Evolutionary conservation across 2,113 vertebrate species (phyloP).

Genomic region (Phoenicopterus ruber): DNA sequence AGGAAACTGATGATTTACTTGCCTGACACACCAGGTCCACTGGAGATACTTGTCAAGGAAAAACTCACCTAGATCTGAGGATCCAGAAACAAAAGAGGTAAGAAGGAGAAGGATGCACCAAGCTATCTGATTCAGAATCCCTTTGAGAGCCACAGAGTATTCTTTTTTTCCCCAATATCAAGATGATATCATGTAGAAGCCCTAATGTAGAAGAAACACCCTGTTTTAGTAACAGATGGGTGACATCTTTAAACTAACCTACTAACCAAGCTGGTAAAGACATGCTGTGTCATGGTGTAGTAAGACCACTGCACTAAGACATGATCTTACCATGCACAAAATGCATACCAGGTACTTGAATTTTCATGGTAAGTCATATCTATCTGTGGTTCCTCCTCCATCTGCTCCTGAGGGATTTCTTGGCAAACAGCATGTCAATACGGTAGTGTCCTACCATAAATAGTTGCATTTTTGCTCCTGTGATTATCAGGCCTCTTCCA

Average conservation of each 20-base stretch:
- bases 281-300: fast-evolving
- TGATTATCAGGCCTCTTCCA: background rate
- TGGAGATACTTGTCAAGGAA: background rate
- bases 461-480: background rate
- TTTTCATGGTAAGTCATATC: background rate
- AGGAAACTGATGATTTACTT: background rate
- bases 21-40: background rate
- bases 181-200: background rate
- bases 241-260: background rate
- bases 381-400: background rate
- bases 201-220: background rate
- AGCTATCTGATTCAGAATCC: background rate
- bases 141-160: background rate
- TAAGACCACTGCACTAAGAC: background rate
- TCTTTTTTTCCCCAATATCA: background rate
- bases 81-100: background rate
- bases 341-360: background rate
- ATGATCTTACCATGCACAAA: background rate
- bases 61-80: background rate
- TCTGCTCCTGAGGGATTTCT: background rate
- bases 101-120: background rate
- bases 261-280: background rate
- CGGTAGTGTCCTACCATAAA: background rate
- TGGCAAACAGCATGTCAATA: background rate
- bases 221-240: background rate